Conservation (phyloP, 2,888 invertebrate genomes). For the Zaprionus obscuricornis region DNA sequence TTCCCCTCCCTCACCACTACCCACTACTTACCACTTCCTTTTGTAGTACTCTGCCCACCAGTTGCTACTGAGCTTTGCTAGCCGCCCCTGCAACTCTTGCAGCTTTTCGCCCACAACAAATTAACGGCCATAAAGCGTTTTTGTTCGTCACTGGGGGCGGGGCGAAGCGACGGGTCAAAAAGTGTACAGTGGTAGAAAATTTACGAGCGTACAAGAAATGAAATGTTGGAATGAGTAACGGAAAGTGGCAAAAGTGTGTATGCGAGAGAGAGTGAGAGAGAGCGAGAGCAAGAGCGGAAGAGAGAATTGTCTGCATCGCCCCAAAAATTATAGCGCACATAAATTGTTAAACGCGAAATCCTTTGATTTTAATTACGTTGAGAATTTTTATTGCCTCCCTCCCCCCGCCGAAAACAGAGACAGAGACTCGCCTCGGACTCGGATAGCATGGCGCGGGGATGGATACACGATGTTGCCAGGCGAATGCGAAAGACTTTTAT, state of each 20-base stretch:
- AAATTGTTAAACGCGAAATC: conserved; percentile 79
- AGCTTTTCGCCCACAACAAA: conserved; percentile 55
- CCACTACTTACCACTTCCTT: too few relatives aligned
- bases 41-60: too few relatives aligned
- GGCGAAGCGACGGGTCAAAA: too few relatives aligned
- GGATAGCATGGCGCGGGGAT: conserved; percentile 5
- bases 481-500: conserved; percentile 36
- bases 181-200: conserved; percentile 45
- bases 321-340: conserved; percentile 77
- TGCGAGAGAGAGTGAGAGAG: too few relatives aligned
- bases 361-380: conserved; percentile 79
- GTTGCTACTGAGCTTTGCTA: too few relatives aligned
- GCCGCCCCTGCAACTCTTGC: neutral
- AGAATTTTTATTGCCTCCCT: conserved; percentile 76
- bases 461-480: conserved; percentile 24
- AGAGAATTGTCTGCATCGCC: conserved; percentile 57
- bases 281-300: conserved; percentile 20
- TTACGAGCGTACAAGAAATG: too few relatives aligned
- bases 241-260: too few relatives aligned
- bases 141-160: conserved; percentile 26
- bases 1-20: neutral
- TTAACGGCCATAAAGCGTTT: conserved; percentile 76
- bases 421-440: too few relatives aligned
- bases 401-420: too few relatives aligned
- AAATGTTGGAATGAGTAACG: too few relatives aligned